Conservation (phyloP, 2,797 vertebrate genomes). For the Centropyge bicolor region DNA sequence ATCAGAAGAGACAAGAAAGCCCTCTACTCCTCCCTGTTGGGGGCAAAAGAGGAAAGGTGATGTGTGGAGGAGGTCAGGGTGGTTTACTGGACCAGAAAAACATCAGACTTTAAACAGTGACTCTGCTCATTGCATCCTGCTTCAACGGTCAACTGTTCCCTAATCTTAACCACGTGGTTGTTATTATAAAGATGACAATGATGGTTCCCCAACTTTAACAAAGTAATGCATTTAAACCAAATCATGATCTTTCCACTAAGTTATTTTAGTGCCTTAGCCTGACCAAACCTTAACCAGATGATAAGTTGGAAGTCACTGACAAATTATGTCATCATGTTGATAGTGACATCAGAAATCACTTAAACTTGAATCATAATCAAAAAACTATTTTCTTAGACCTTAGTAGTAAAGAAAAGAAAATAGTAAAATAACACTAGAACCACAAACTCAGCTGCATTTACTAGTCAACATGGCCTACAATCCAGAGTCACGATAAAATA, state of each 20-base stretch:
- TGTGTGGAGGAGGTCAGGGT: background rate
- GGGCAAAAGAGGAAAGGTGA: background rate
- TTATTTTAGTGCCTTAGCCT: too few relatives aligned
- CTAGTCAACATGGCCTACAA: constrained; percentile 1
- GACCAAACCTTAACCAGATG: too few relatives aligned
- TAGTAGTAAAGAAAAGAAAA: background rate
- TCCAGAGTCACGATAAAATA: constrained; percentile 31
- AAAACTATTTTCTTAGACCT: background rate
- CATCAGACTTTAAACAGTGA: background rate
- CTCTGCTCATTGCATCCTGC: too few relatives aligned
- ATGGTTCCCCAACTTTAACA: background rate
- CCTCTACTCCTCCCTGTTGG: rapidly evolving
- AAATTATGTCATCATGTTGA: background rate
- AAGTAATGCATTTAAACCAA: too few relatives aligned
- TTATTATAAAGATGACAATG: background rate
- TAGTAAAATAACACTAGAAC: background rate
- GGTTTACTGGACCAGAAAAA: background rate
- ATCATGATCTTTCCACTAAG: too few relatives aligned
- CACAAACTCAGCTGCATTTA: background rate
- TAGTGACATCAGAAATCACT: background rate
- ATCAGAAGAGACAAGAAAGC: background rate
- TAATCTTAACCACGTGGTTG: too few relatives aligned
- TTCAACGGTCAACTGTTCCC: too few relatives aligned
- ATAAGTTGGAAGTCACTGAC: too few relatives aligned
- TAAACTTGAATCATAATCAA: background rate